Evolutionary conservation across 2,797 vertebrate species (phyloP), one percentile per base, ranked within the genome.

Genomic region (Acipenser ruthenus): DNA sequence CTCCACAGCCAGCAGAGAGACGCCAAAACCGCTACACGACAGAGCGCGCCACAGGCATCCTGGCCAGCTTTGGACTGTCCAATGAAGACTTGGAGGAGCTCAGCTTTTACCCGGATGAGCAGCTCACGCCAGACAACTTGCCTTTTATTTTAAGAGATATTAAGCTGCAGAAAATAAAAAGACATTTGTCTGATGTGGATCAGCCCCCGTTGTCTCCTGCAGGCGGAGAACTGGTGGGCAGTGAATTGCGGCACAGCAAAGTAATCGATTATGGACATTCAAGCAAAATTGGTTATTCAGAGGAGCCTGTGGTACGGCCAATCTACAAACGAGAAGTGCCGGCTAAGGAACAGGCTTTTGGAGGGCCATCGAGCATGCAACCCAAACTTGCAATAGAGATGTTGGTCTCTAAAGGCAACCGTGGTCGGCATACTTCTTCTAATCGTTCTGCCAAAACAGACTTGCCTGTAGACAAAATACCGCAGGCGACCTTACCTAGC

Each of bases 261-360:
- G 93, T 98, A 10, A 96, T 98, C 63, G 95, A 98, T 72, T 98
- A 98, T 60, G 93, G 94, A 77, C 95, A 99, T 68, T 91, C 87
- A 6, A 91, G 93, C 53, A 97, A 94, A 78, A 96, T 91, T 10
- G 85, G 80, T 10, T 82, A 84, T 73, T 79, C 81, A 0, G 87
- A 90, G 60, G 71, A 82, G 55, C 82, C 83, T 1, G 78, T 84
- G 10, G 82, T 87, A 49, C 76, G 80, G 51, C 61, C 15, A 10
- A 66, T 77, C 50, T 79, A 70, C 71, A 50, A 70, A 56, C 67
- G 37, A 65, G 68, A 77, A 15, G 73, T 58, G 58, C 68, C 68
- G 47, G n/a, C 65, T 15, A 71, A 73, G 72, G 75, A 74, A 10
- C 4, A 7, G 60, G 18, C 18, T 9, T 37, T 37, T 37, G 23